These are phyloP conservation scores for Amphiprion clarkii DNA, from an alignment of 2,797 vertebrate genomes.

Conservation along the genomic window DNA sequence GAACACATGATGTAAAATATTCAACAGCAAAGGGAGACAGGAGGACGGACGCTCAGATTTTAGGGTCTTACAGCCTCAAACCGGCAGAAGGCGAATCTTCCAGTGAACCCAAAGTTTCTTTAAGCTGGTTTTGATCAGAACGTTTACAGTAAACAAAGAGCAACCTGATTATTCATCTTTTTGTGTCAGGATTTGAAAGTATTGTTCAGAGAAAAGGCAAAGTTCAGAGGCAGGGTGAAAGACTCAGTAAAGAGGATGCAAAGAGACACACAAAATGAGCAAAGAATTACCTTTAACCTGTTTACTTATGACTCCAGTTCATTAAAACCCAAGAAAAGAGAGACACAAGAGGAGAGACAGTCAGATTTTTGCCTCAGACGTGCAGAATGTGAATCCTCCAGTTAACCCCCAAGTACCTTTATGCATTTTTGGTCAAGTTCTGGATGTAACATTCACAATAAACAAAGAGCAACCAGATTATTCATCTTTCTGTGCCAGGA, in stretches of 20 bases:
- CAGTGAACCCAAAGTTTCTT: slow-evolving; percentile 2
- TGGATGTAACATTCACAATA: background rate
- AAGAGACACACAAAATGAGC: background rate
- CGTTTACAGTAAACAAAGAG: background rate
- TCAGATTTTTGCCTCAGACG: slow-evolving; percentile 10
- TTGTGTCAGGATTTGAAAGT: background rate
- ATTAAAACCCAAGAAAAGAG: background rate
- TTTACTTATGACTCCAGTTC: no score
- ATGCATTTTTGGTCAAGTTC: no score
- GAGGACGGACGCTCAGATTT: slow-evolving; percentile 31
- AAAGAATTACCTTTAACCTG: no score
- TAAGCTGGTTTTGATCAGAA: background rate
- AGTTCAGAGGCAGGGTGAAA: background rate
- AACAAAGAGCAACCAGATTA: slow-evolving; percentile 2
- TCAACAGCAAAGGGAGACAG: slow-evolving; percentile 57
- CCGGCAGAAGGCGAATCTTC: slow-evolving; percentile 17
- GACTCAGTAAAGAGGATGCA: background rate
- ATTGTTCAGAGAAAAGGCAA: background rate
- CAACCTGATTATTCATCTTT: slow-evolving; percentile 2
- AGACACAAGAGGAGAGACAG: slow-evolving; percentile 21
- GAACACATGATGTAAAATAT: slow-evolving; percentile 70
- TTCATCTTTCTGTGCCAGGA: background rate
- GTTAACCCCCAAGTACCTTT: no score
- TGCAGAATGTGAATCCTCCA: slow-evolving; percentile 15
- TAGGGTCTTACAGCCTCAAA: background rate